These are phyloP conservation scores for Forficula auricularia DNA, from an alignment of 1,140 invertebrate species.

Conservation along the genomic window DNA sequence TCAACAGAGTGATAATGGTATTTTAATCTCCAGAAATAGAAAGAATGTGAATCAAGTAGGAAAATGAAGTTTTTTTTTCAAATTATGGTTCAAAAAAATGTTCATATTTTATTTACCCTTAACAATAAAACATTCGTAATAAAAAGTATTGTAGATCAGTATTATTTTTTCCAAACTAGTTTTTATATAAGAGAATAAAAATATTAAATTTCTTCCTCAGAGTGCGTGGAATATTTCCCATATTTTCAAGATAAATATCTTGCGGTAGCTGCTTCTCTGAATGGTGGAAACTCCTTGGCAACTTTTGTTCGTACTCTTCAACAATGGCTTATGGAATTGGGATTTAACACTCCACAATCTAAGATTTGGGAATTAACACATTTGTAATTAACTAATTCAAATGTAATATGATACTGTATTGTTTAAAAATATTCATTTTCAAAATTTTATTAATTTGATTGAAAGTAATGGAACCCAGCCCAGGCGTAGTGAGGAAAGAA, in stretches of 20 bases:
- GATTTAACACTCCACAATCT: constrained; percentile 54
- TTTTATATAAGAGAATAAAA: too few relatives aligned
- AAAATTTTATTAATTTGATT: neutral
- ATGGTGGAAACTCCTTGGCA: constrained; percentile 72
- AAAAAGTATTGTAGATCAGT: too few relatives aligned
- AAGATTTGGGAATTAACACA: constrained; percentile 14
- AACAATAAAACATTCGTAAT: too few relatives aligned
- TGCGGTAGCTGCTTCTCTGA: constrained; percentile 68
- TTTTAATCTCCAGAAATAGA: neutral
- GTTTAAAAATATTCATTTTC: neutral
- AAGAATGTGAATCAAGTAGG: too few relatives aligned
- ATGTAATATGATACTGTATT: neutral
- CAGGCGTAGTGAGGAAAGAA: too few relatives aligned
- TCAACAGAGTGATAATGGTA: neutral
- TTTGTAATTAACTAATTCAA: neutral
- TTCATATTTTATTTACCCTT: too few relatives aligned
- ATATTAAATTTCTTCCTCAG: too few relatives aligned
- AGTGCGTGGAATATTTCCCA: constrained; percentile 52
- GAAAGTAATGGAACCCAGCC: too few relatives aligned
- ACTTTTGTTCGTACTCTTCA: constrained; percentile 67
- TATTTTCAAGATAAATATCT: constrained; percentile 60
- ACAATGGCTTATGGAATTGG: constrained; percentile 61
- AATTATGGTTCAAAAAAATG: too few relatives aligned
- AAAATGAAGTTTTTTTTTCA: constrained; percentile 5
- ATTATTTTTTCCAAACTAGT: too few relatives aligned